Base-by-base conservation (phyloP, 2,797 vertebrate genomes). In the Esox masquinongy region DNA sequence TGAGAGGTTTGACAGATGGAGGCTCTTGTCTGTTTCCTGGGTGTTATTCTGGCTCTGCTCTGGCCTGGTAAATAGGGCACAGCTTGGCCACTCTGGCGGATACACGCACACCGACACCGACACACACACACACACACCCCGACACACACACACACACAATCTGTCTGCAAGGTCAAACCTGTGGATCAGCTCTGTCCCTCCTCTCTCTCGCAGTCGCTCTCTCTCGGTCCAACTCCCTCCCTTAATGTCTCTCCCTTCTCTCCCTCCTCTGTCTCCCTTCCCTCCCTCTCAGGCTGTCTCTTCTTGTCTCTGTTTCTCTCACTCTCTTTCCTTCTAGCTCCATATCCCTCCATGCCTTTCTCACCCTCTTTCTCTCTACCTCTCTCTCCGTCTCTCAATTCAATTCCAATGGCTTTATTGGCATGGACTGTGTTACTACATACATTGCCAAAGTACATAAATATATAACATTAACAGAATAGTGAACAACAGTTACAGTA, bases 131-230 rank as follows among this genome's bases (percentile, higher is more conserved):
- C 71, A 34, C 50, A 53, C 50, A 53, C 50, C 17, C 36, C n/a
- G n/a, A 14, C 15, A 19, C 66, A 24, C 24, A 31, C 66, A 68
- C 29, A 36, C 9, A 36, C 66, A 14, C 5, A 31, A 26, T 26
- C 78, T 78, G 82, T 87, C 82, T 87, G 72, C 84, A 91, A 91
- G 91, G 90, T 91, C 91, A 90, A 87, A 87, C 83, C 74, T 76
- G 86, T 89, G 87, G 88, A 89, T 90, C 80, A 83, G 80, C 86
- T 63, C 76, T 64, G 24, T 77, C 81, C 53, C 77, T 75, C 80
- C 84, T 73, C 78, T 67, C 61, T 51, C 82, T 81, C 80, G 79
- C 74, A 61, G 53, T 12, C 75, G 72, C 74, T 34, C 70, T 43
- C 47, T 19, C 49, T 31, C 29, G 29, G 29, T 31, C 29, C 29